Conservation (phyloP, 2,797 vertebrate species). For the Bradypodion ventrale region DNA sequence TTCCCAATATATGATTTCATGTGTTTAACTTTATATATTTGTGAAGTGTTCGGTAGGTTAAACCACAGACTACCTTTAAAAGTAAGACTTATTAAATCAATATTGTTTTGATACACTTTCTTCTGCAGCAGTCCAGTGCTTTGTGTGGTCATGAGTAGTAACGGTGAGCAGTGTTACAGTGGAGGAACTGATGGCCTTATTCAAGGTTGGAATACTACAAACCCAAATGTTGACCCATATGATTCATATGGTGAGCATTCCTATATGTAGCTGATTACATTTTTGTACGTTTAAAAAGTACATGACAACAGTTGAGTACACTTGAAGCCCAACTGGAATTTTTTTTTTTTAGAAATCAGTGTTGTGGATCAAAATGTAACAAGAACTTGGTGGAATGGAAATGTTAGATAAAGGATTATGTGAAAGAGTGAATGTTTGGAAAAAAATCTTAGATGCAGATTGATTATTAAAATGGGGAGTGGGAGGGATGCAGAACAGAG, state of each 20-base stretch:
- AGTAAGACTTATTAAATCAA: neutral
- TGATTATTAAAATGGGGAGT: neutral
- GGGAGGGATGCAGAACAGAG: neutral
- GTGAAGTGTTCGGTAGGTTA: neutral
- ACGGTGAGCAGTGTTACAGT: constrained; percentile 96
- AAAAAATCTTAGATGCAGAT: neutral
- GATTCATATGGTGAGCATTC: constrained; percentile 89
- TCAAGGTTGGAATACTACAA: constrained; percentile 96
- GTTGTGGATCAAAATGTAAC: neutral
- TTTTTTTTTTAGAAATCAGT: neutral
- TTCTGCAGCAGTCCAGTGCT: constrained; percentile 86
- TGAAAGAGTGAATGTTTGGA: neutral
- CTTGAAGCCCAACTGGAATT: neutral
- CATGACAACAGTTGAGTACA: neutral
- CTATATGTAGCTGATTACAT: neutral
- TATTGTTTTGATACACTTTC: constrained; percentile 9
- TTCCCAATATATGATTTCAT: neutral
- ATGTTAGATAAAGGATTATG: neutral
- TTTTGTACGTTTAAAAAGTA: neutral
- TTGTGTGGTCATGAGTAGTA: constrained; percentile 95
- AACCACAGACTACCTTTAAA: neutral
- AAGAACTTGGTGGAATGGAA: neutral
- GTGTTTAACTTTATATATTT: neutral
- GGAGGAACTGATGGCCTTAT: constrained; percentile 94
- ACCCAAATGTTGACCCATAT: constrained; percentile 95